phyloP scores from a whole-genome alignment of 2,797 vertebrate species.

The Heliangelus exortis region DNA sequence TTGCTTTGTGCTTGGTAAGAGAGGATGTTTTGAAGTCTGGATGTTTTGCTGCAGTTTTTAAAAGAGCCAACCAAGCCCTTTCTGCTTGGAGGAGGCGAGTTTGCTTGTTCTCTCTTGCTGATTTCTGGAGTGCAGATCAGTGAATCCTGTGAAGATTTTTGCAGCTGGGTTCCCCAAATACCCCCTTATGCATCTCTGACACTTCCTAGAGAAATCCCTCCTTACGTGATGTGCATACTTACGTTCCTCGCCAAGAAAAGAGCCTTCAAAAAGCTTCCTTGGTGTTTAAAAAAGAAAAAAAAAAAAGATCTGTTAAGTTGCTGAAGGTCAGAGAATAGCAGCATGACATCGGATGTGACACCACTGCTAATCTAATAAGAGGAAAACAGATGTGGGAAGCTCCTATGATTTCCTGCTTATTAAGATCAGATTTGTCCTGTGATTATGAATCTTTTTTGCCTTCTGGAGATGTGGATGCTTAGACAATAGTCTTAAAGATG shows the following conservation, averaged over 20 bases:
- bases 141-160: not conserved
- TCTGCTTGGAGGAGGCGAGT: not conserved
- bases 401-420: constrained; percentile 40
- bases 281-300: not conserved
- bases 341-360: constrained; percentile 1
- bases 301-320: not conserved
- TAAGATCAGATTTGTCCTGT: constrained; percentile 29
- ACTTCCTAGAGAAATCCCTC: not conserved
- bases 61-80: not conserved
- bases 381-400: constrained; percentile 46
- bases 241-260: not conserved
- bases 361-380: constrained; percentile 27
- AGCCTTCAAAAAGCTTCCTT: not conserved
- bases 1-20: not conserved
- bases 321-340: not conserved
- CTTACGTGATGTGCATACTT: fast-evolving
- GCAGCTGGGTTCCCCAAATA: not conserved
- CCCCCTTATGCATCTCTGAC: not conserved
- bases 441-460: not conserved
- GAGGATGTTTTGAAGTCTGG: not conserved
- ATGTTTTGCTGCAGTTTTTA: not conserved
- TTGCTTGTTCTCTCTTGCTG: not conserved
- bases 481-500: constrained; percentile 8
- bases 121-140: not conserved
- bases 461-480: not conserved